These are phyloP conservation scores for Chaetodon auriga DNA, from an alignment of 2,113 vertebrate genomes.

Conservation along the genomic window DNA sequence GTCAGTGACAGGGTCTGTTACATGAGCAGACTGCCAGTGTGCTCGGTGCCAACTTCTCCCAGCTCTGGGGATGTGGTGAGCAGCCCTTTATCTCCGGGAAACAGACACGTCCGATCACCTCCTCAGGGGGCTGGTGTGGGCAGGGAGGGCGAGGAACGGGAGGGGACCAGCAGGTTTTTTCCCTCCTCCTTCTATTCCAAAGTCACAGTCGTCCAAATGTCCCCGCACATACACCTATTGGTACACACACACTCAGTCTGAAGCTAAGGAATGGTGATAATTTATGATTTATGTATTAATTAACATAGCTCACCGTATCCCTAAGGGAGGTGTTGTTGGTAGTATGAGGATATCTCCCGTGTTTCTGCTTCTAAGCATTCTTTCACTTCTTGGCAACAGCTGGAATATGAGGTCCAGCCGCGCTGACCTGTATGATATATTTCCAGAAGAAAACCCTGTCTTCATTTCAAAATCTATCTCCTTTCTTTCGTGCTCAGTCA, in stretches of 20 bases:
- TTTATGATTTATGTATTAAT: conserved; percentile 67
- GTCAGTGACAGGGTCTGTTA: conserved; percentile 80
- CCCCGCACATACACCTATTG: neutral
- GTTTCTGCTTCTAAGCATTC: conserved; percentile 17
- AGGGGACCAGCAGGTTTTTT: conserved; percentile 60
- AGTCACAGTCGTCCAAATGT: conserved; percentile 41
- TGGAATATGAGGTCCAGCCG: conserved; percentile 29
- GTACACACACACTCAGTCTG: neutral
- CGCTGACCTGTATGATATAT: conserved; percentile 59
- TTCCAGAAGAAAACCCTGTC: conserved; percentile 52
- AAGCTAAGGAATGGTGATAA: conserved; percentile 35
- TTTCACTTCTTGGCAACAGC: conserved; percentile 42
- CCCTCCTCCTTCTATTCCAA: conserved; percentile 39
- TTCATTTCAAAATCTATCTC: conserved; percentile 66
- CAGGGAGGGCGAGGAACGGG: conserved; percentile 54
- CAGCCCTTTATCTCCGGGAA: conserved; percentile 85
- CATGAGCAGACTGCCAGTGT: conserved; percentile 73
- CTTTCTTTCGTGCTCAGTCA: conserved; percentile 63
- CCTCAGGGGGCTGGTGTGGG: conserved; percentile 70
- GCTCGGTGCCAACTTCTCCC: conserved; percentile 76
- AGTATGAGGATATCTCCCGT: conserved; percentile 32
- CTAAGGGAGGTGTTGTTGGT: conserved; percentile 15
- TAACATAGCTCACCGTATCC: conserved; percentile 52
- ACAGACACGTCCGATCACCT: conserved; percentile 81
- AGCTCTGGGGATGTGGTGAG: conserved; percentile 78